Evolutionary conservation across 2,113 vertebrate species (phyloP), one percentile per base, ranked within the genome.

Genomic region (Delphinus delphis): DNA sequence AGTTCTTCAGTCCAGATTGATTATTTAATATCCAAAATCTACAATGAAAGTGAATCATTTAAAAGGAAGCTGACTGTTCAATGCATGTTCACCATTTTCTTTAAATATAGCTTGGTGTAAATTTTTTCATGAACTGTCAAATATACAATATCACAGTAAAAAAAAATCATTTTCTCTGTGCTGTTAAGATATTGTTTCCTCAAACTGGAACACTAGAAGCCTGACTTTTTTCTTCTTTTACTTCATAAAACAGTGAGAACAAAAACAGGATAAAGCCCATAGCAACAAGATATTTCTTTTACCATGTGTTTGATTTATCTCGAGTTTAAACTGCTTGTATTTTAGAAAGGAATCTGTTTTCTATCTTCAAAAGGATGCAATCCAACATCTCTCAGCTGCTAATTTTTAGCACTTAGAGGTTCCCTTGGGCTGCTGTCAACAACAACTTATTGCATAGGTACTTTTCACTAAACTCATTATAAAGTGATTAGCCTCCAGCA

Each of bases 391-490:
- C 94, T 98, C 91, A 97, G 93, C 80, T 97, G 96, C 98, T 98
- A 98, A 98, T 98, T 98, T 98, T 98, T 97, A 98, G 91, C 97
- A 98, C 95, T 98, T 97, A 98, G 91, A 98, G 26, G 53, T 97
- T 98, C 98, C 98, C 98, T 96, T 98, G 96, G 98, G 99, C 98
- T 97, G 89, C 98, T 98, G 98, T 98, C 98, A 98, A 73, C 96
- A 97, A 94, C 97, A 97, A 98, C 98, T 98, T 98, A 99, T 97
- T 98, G 98, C 96, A 98, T 95, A 98, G 98, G 98, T 98, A 97
- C 98, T 98, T 98, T 98, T 98, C 96, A 98, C 97, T 98, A 98
- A 98, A 98, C 96, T 99, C 98, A 98, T 99, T 99, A 98, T 96
- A 97, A 98, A 99, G 97, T 98, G 96, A 98, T 98, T 98, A 99